phyloP scores from a whole-genome alignment of 2,113 vertebrate genomes.

The Sprattus sprattus region DNA sequence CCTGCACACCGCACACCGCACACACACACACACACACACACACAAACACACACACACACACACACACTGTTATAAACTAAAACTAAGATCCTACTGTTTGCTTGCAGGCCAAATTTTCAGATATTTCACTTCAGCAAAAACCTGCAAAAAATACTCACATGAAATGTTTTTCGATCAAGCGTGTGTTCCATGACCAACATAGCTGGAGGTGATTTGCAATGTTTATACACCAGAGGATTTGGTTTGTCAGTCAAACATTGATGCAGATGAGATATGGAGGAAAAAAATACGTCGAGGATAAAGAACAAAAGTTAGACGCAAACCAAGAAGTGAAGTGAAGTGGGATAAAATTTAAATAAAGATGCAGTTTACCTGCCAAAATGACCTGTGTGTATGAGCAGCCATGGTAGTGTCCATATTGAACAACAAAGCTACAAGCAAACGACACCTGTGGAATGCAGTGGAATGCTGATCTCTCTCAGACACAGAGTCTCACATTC shows the following conservation, averaged over 20 bases:
- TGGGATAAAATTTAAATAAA: constrained; percentile 32
- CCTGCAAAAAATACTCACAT: constrained; percentile 35
- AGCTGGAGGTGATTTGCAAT: constrained; percentile 25
- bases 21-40: no score
- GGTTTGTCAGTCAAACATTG: constrained; percentile 42
- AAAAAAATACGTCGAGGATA: constrained; percentile 36
- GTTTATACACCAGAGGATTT: constrained; percentile 24
- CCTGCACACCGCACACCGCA: constrained; percentile 67
- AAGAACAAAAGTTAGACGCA: constrained; percentile 36
- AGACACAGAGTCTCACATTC: neutral
- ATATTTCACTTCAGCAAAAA: constrained; percentile 7
- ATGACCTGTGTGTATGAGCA: neutral
- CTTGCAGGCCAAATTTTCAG: neutral
- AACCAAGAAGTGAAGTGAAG: constrained; percentile 24
- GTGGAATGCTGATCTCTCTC: neutral
- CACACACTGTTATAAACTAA: neutral
- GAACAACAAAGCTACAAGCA: neutral
- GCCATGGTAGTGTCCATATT: constrained; percentile 1
- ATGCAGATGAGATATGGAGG: constrained; percentile 42
- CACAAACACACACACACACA: neutral
- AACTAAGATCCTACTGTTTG: neutral
- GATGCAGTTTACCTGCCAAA: constrained; percentile 22
- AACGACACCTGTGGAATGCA: neutral
- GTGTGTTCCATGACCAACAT: constrained; percentile 28
- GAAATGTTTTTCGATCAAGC: constrained; percentile 1